phyloP scores from a whole-genome alignment of 2,888 invertebrate genomes.

The Pseudococcus jackbeardsleyi region DNA sequence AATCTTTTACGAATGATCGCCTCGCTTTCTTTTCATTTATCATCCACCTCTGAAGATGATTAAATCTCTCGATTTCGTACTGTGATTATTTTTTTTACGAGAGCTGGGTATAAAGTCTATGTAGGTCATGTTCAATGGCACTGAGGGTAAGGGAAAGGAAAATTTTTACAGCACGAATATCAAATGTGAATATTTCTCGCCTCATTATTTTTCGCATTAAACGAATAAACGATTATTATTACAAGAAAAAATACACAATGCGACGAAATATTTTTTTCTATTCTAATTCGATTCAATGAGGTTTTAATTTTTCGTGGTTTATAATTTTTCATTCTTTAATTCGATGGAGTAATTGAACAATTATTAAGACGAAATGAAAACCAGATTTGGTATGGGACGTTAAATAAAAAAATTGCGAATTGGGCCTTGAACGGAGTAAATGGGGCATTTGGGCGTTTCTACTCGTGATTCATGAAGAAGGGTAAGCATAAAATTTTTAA shows the following conservation, averaged over 20 bases:
- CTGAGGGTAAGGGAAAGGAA: neutral
- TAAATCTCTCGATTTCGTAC: conserved; percentile 13
- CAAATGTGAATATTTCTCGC: neutral
- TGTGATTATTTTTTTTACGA: conserved; percentile 5
- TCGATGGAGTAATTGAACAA: no score
- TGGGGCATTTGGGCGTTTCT: no score
- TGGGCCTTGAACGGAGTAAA: no score
- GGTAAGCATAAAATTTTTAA: no score
- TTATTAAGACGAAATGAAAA: no score
- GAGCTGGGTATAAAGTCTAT: neutral
- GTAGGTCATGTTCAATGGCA: neutral
- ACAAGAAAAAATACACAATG: neutral
- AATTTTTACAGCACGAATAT: neutral
- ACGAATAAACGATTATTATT: neutral
- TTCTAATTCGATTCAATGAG: neutral
- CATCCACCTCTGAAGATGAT: neutral
- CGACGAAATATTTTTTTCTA: neutral
- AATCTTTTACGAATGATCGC: neutral
- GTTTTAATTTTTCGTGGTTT: no score
- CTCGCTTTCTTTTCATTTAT: neutral
- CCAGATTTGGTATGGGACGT: no score
- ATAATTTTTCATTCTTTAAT: no score
- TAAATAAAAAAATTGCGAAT: no score
- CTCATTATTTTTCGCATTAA: neutral
- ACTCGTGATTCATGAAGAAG: no score